These are phyloP conservation scores for Pseudomyrmex gracilis DNA, from an alignment of 1,140 invertebrate species.

Conservation along the genomic window DNA sequence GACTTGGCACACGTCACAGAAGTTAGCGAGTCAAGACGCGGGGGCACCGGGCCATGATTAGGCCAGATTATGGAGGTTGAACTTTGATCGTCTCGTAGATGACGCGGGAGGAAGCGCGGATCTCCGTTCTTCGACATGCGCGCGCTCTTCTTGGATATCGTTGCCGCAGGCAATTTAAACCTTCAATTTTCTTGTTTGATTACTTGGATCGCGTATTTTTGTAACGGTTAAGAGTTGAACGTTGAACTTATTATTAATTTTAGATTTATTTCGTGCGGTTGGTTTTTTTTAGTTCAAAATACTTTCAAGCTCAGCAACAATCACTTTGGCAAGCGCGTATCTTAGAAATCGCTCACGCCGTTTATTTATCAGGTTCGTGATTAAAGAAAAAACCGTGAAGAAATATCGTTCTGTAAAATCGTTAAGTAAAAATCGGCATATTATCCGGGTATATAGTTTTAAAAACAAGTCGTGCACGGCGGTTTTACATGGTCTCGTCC, in stretches of 20 bases:
- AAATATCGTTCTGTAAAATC: conserved; percentile 59
- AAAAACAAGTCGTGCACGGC: conserved; percentile 48
- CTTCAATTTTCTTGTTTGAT: conserved; percentile 34
- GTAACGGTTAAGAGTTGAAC: too few relatives aligned
- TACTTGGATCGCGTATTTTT: not conserved
- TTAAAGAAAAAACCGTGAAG: not conserved
- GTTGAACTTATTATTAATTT: too few relatives aligned
- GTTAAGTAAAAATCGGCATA: conserved; percentile 74
- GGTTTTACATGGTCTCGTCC: conserved; percentile 29
- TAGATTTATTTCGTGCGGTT: too few relatives aligned
- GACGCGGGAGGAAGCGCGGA: conserved; percentile 45
- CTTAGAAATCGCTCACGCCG: not conserved
- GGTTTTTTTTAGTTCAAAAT: too few relatives aligned
- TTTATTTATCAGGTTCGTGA: not conserved
- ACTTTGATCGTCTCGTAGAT: conserved; percentile 75
- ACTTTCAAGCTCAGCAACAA: not conserved
- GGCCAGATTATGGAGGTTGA: conserved; percentile 75
- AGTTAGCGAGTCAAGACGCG: conserved; percentile 78
- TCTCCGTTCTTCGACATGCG: conserved; percentile 52
- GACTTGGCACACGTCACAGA: conserved; percentile 80
- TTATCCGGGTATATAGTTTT: conserved; percentile 32
- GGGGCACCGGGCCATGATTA: conserved; percentile 76
- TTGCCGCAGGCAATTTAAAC: conserved; percentile 14
- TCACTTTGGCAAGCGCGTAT: not conserved
- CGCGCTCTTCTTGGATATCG: not conserved